phyloP scores from a whole-genome alignment of 2,888 invertebrate species.

The Anaspis maculata region DNA sequence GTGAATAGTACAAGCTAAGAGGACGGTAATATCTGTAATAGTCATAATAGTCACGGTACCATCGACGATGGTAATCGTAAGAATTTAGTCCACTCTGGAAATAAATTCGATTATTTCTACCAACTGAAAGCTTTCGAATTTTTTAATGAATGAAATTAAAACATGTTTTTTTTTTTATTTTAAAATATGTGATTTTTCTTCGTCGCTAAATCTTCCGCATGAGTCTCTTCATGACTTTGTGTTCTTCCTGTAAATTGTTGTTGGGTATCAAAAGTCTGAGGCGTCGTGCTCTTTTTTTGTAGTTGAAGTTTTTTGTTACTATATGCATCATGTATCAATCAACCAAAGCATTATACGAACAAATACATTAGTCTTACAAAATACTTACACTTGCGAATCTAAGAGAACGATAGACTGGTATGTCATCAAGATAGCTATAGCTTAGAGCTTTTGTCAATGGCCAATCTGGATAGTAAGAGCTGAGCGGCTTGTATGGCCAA shows the following conservation, averaged over 20 bases:
- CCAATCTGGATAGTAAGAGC: slow-evolving; percentile 13
- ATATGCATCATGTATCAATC: no score
- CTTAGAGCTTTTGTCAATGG: slow-evolving; percentile 13
- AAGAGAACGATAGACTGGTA: slow-evolving; percentile 25
- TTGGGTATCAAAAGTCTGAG: no score
- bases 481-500: slow-evolving; percentile 22
- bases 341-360: no score
- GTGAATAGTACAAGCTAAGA: slow-evolving; percentile 26
- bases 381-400: slow-evolving; percentile 31
- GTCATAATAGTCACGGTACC: slow-evolving; percentile 10
- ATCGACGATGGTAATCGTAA: slow-evolving; percentile 6
- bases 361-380: no score
- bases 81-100: slow-evolving; percentile 9
- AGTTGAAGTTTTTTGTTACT: no score
- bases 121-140: slow-evolving; percentile 1
- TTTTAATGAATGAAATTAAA: neutral
- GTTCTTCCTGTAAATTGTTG: slow-evolving; percentile 9
- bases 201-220: neutral
- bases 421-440: slow-evolving; percentile 25
- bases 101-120: slow-evolving; percentile 11
- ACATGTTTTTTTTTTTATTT: slow-evolving; percentile 1
- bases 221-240: slow-evolving; percentile 7
- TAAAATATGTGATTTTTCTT: neutral
- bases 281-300: no score
- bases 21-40: slow-evolving; percentile 24